Percentiles rank a stretch among this genome's conserved stretches.
These are phyloP conservation scores for Petrophora chlorosata DNA, from an alignment of 2,888 invertebrate genomes.

Conservation along the genomic window DNA sequence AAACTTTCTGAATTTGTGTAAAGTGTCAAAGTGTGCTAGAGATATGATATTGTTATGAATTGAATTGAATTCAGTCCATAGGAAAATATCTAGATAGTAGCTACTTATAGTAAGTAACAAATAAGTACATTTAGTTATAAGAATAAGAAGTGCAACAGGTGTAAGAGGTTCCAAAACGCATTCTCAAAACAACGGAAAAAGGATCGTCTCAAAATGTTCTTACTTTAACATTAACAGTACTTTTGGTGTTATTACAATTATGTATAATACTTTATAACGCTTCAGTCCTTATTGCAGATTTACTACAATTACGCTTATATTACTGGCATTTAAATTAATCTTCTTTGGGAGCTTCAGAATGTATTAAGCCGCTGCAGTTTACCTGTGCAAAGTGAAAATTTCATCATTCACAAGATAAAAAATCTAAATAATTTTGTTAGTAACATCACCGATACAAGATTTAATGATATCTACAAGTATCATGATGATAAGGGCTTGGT, in stretches of 20 bases:
- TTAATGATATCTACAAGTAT: too few relatives aligned
- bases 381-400: constrained; percentile 20
- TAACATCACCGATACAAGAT: too few relatives aligned
- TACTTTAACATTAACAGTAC: constrained; percentile 31
- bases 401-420: too few relatives aligned
- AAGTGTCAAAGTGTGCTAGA: constrained; percentile 10
- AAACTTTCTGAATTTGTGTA: not conserved
- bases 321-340: constrained; percentile 33
- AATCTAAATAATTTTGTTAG: too few relatives aligned
- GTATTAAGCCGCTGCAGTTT: constrained; percentile 29
- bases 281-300: constrained; percentile 31
- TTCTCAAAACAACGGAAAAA: constrained; percentile 27
- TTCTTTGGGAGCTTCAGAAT: constrained; percentile 39
- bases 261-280: constrained; percentile 29
- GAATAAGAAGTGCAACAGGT: constrained; percentile 27
- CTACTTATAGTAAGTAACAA: not conserved
- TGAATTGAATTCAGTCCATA: constrained; percentile 57
- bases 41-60: constrained; percentile 60
- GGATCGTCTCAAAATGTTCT: constrained; percentile 32
- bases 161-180: constrained; percentile 29
- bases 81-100: constrained; percentile 27
- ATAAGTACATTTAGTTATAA: constrained; percentile 3
- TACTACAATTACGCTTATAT: constrained; percentile 26
- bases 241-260: constrained; percentile 40
- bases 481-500: too few relatives aligned